These are phyloP conservation scores for Ceratotherium simum DNA, from an alignment of 2,113 vertebrate species.

Conservation along the genomic window DNA sequence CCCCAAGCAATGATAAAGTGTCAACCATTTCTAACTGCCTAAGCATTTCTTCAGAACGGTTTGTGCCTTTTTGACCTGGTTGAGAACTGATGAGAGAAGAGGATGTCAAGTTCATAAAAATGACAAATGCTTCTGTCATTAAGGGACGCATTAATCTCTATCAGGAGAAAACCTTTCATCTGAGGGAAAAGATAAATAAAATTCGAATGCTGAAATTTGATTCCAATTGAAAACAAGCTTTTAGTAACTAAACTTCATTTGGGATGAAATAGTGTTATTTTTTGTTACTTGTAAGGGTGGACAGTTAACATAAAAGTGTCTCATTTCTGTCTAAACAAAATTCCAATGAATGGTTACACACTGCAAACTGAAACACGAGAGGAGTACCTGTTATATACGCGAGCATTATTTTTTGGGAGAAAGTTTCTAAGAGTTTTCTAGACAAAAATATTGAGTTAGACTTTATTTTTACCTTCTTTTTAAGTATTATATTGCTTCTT, in stretches of 20 bases:
- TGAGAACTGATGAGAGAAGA: conserved; percentile 42
- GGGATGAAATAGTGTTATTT: neutral
- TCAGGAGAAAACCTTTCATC: neutral
- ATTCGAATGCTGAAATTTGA: neutral
- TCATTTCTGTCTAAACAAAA: neutral
- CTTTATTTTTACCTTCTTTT: neutral
- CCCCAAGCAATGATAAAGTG: neutral
- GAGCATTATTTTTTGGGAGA: neutral
- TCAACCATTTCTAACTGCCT: neutral
- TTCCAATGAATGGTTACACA: neutral
- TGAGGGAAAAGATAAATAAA: conserved; percentile 4
- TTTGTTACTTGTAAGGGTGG: neutral
- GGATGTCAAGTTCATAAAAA: conserved; percentile 43
- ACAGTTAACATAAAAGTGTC: neutral
- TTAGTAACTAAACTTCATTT: conserved; percentile 8
- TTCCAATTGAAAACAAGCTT: conserved; percentile 17
- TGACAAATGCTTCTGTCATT: neutral
- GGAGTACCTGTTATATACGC: neutral
- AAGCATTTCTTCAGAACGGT: neutral
- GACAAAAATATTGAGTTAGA: neutral
- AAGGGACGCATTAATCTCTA: neutral
- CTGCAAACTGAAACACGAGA: neutral
- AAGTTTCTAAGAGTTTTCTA: neutral
- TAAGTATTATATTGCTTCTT: neutral
- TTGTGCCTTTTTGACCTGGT: conserved; percentile 23